phyloP scores from a whole-genome alignment of 2,888 invertebrate species.

The Thelaira solivaga region DNA sequence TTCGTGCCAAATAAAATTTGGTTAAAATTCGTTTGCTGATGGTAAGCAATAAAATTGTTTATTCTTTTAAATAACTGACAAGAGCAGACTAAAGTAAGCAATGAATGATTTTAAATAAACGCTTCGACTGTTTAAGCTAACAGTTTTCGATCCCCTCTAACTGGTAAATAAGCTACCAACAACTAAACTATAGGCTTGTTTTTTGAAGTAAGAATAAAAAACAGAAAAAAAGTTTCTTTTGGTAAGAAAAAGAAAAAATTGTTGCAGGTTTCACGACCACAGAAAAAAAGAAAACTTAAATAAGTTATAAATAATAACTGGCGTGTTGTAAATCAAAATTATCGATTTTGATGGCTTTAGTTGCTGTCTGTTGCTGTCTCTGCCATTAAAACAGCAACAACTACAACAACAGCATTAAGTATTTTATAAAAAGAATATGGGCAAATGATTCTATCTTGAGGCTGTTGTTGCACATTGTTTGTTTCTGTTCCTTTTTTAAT shows the following conservation, averaged over 20 bases:
- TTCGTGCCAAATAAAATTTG: too few relatives aligned
- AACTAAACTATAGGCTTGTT: conserved; percentile 4
- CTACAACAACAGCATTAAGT: conserved; percentile 11
- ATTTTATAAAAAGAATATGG: conserved; percentile 42
- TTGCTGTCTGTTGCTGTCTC: conserved; percentile 44
- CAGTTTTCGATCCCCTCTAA: conserved; percentile 2
- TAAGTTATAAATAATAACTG: conserved; percentile 78
- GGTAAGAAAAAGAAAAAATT: background rate
- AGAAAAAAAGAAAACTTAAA: conserved; percentile 67
- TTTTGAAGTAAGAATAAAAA: too few relatives aligned
- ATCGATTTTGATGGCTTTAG: conserved; percentile 71
- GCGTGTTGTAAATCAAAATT: conserved; percentile 78
- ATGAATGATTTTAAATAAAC: conserved; percentile 34
- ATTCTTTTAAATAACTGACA: conserved; percentile 7
- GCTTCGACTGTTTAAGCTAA: conserved; percentile 26
- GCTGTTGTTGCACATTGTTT: conserved; percentile 28
- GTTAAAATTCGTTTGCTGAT: background rate
- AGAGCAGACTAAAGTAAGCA: conserved; percentile 30
- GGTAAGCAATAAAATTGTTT: background rate
- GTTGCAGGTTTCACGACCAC: conserved; percentile 58
- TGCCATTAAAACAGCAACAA: background rate
- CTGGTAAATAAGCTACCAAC: conserved; percentile 20
- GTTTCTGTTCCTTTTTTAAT: conserved; percentile 17
- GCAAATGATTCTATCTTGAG: conserved; percentile 40
- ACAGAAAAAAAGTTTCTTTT: too few relatives aligned